Conservation (phyloP, 1,140 invertebrate genomes). For the Nephila pilipes region DNA sequence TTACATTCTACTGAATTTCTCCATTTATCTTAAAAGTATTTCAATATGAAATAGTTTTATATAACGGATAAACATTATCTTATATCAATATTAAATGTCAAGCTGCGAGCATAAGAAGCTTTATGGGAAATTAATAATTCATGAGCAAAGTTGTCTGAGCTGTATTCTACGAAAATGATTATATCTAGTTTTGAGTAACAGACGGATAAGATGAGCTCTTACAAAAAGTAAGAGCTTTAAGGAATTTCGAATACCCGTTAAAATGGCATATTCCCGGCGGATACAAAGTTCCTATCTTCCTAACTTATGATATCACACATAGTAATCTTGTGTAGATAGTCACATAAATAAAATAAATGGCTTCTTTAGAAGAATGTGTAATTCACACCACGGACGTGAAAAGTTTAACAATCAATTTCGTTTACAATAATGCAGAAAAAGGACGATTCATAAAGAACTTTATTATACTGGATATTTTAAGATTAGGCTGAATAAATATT, state of each 20-base stretch:
- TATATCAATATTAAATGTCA: too few species aligned
- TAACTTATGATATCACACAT: neutral
- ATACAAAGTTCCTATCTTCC: neutral
- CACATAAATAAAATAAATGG: neutral
- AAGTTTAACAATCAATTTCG: neutral
- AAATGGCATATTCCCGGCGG: neutral
- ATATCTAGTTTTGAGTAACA: neutral
- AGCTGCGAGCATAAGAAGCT: neutral
- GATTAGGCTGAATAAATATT: too few species aligned
- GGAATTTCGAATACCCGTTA: neutral
- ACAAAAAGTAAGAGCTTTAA: neutral
- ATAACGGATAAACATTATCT: too few species aligned
- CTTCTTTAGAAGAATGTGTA: neutral
- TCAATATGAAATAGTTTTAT: too few species aligned
- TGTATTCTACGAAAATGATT: neutral
- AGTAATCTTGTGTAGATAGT: neutral
- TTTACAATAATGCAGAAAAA: neutral
- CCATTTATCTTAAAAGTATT: too few species aligned
- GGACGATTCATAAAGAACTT: too few species aligned
- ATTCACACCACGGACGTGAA: neutral
- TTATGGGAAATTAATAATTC: neutral
- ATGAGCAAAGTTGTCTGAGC: neutral
- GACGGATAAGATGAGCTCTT: neutral
- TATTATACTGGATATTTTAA: too few species aligned
- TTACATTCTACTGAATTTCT: too few species aligned